Percentiles rank a stretch among this genome's conserved stretches.
Evolutionary conservation across 2,113 vertebrate genomes (phyloP).

Genomic region (Vidua macroura): DNA sequence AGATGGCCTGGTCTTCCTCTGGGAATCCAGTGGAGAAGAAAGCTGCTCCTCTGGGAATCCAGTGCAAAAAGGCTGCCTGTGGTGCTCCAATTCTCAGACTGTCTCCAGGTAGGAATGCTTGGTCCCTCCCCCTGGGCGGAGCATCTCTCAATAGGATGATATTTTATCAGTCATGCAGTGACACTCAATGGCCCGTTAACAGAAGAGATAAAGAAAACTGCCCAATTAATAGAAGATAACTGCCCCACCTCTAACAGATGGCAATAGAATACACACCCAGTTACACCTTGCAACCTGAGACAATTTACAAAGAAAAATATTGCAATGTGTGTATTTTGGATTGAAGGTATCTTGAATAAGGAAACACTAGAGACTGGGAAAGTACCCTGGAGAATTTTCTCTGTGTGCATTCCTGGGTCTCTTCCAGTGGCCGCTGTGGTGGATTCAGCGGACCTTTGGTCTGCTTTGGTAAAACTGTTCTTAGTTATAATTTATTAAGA

Average conservation of each 20-base stretch:
- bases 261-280: neutral
- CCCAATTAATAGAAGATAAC: neutral
- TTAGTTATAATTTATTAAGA: neutral
- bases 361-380: neutral
- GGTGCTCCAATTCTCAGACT: too few relatives aligned
- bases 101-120: too few relatives aligned
- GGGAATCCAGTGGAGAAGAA: too few relatives aligned
- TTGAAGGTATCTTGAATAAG: neutral
- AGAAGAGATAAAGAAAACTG: neutral
- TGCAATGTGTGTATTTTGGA: neutral
- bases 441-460: neutral
- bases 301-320: neutral
- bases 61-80: too few relatives aligned
- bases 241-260: neutral
- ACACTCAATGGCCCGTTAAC: too few relatives aligned
- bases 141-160: too few relatives aligned
- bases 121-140: too few relatives aligned
- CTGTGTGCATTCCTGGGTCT: neutral
- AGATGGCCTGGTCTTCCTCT: too few relatives aligned
- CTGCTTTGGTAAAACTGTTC: neutral
- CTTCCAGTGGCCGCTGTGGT: neutral
- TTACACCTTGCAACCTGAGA: neutral
- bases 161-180: too few relatives aligned
- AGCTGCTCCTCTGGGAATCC: too few relatives aligned
- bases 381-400: neutral